These are phyloP conservation scores for Drosophila ohnishii DNA, from an alignment of 1,140 invertebrate genomes.

Conservation along the genomic window DNA sequence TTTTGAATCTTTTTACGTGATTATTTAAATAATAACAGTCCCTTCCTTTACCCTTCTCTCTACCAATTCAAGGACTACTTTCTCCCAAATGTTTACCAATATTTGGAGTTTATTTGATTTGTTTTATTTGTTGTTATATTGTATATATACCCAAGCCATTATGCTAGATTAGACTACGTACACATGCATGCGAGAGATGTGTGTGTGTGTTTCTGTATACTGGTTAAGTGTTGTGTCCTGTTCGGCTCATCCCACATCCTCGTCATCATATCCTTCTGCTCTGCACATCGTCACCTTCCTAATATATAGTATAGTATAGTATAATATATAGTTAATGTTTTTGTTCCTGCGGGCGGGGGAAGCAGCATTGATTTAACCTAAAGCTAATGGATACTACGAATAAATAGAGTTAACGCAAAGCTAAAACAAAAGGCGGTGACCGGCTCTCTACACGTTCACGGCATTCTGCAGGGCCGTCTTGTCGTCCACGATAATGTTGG, in stretches of 20 bases:
- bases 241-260: slow-evolving; percentile 1
- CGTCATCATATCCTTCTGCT: neutral
- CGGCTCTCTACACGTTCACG: slow-evolving; percentile 69
- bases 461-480: slow-evolving; percentile 79
- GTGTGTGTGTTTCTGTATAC: slow-evolving; percentile 33
- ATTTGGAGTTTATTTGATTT: slow-evolving; percentile 20
- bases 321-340: slow-evolving; percentile 3
- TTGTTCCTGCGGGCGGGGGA: slow-evolving; percentile 37
- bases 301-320: neutral
- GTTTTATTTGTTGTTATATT: slow-evolving; percentile 42
- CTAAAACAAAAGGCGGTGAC: slow-evolving; percentile 24
- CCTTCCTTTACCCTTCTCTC: neutral
- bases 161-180: slow-evolving; percentile 46
- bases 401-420: slow-evolving; percentile 45
- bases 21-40: too few relatives aligned
- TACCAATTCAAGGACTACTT: neutral
- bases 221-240: slow-evolving; percentile 43
- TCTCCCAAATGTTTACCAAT: neutral
- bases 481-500: slow-evolving; percentile 81
- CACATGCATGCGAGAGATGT: slow-evolving; percentile 30
- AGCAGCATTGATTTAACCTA: slow-evolving; percentile 54
- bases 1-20: too few relatives aligned
- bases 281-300: neutral
- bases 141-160: slow-evolving; percentile 51
- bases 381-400: slow-evolving; percentile 40